Evolutionary conservation across 2,113 vertebrate genomes (phyloP), one percentile per base, ranked within the genome.

Genomic region (Erinaceus europaeus): DNA sequence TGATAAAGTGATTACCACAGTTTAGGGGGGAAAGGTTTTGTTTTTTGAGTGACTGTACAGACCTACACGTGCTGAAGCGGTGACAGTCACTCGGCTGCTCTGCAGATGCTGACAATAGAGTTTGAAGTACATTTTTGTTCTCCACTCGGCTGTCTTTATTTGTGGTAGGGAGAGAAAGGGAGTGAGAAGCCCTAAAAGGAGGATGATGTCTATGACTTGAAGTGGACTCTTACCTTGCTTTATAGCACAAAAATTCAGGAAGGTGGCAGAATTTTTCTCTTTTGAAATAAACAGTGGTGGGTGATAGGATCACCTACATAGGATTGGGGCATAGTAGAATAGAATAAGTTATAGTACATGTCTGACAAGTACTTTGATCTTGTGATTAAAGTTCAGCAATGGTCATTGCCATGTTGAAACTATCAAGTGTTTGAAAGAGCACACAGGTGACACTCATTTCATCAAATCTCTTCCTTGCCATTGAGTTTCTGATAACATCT

Each of bases 351-450:
- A 96, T 92, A 95, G 91, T 93, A 76, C 94, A 93, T 97, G 94
- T 96, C 95, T 95, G 94, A 95, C 96, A 90, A 38, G 96, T 95
- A 95, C 97, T 4, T 48, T 76, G 89, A 96, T 96, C 80, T 87
- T 93, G 83, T 97, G 96, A 96, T 97, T 97, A 97, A 96, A 95
- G 85, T 48, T 72, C 93, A 94, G 87, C 94, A 95, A 92, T 94
- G 86, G 88, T 73, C 86, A 73, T 3, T 94, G 91, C 88, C 46
- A 0, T 94, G 91, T 94, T 96, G 89, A 91, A 93, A 88, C 91
- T 93, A 92, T 97, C 25, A 21, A 84, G 76, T 97, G 87, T 96
- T 97, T 93, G 40, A 59, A 71, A 92, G 89, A 62, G 29, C 85
- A 91, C 84, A 52, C 36, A 27, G 42, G 44, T 72, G 92, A 93